Percentiles rank a stretch among this genome's conserved stretches.
phyloP scores from a whole-genome alignment of 2,888 invertebrate species.

The Harpalus rufipes region DNA sequence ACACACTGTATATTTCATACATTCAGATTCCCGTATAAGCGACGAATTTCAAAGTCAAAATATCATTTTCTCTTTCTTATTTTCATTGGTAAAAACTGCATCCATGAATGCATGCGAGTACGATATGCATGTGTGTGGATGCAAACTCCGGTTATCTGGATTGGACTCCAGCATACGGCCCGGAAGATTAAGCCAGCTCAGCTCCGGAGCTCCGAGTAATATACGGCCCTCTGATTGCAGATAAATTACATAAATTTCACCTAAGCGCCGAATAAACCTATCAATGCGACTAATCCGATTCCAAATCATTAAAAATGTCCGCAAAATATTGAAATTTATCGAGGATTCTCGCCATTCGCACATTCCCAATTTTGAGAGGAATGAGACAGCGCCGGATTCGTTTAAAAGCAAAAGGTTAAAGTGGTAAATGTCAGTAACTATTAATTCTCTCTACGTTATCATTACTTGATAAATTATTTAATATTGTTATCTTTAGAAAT shows the following conservation, averaged over 20 bases:
- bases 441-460: too few relatives aligned
- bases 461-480: too few relatives aligned
- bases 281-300: constrained; percentile 60
- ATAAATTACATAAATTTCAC: constrained; percentile 64
- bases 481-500: too few relatives aligned
- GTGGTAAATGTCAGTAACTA: too few relatives aligned
- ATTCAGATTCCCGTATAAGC: too few relatives aligned
- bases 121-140: background rate
- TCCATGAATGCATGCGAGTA: background rate
- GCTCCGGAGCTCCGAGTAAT: constrained; percentile 40
- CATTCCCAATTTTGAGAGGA: background rate
- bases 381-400: too few relatives aligned
- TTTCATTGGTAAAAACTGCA: background rate
- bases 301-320: constrained; percentile 55
- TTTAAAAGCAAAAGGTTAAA: too few relatives aligned
- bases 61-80: background rate
- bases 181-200: constrained; percentile 60
- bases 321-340: constrained; percentile 50
- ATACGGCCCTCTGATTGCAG: constrained; percentile 62
- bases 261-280: constrained; percentile 62
- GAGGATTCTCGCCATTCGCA: background rate
- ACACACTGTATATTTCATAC: too few relatives aligned
- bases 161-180: constrained; percentile 52
- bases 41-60: too few relatives aligned
- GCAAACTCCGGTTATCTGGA: background rate